Base-by-base conservation (phyloP, 2,113 vertebrate species). In the Hyaena hyaena region DNA sequence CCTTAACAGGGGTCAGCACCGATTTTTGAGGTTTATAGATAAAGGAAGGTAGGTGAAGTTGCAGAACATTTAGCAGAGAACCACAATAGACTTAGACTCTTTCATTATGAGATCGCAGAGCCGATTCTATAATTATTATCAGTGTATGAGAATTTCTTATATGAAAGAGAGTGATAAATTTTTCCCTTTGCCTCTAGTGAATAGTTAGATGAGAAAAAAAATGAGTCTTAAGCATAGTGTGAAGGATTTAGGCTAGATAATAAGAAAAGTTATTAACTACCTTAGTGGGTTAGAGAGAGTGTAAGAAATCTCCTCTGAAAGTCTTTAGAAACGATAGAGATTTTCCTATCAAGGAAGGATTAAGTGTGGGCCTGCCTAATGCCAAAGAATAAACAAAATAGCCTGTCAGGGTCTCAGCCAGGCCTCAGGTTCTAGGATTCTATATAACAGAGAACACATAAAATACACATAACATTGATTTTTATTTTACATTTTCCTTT, bases 241-340 rank as follows among this genome's bases (percentile, higher is more conserved):
- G 91, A 96, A 97, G 91, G 93, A 97, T 97, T 96, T 95, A 96
- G 95, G 71, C 45, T 94, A 86, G 90, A 96, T 95, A 98, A 97
- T 97, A 96, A 91, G 81, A 94, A 86, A 97, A 96, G 88, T 97
- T 98, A 97, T 96, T 97, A 96, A 98, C 95, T 97, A 95, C 86
- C 95, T 88, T 97, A 83, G 88, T 93, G 77, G 66, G 91, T 95
- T 93, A 71, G 87, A 96, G 79, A 73, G 63, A 93, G 74, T 63
- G 55, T 91, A 81, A 80, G 93, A 97, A 98, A 97, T 95, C 76
- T 76, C 33, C 71, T 96, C 79, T 15, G 79, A 93, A 96, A 98
- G 96, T 96, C 95, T 95, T 97, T 95, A 97, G 96, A 97, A 97
- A 97, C 80, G 96, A 97, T 69, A 88, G 90, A 94, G 93, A 95